Percentiles rank a stretch among this genome's conserved stretches.
Conservation (phyloP, 64 coral and sea anemone species). For the Stylophora pistillata region DNA sequence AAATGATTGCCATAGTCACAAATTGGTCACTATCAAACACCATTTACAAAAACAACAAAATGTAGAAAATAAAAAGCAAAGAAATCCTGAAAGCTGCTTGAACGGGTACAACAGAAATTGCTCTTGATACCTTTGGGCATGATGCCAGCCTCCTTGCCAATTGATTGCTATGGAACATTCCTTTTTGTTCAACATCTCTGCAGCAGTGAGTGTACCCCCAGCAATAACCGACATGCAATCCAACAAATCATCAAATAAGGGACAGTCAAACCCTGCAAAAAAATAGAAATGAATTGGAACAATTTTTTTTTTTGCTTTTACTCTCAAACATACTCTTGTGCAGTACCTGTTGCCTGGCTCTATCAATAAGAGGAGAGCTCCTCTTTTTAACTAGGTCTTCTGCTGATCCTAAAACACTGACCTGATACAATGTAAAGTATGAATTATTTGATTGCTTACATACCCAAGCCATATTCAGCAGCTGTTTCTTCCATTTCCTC, state of each 20-base stretch:
- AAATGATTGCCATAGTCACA: no score
- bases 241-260: constrained; percentile 86
- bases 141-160: constrained; percentile 97
- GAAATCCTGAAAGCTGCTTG: neutral
- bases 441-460: neutral
- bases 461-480: constrained; percentile 84
- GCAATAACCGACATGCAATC: constrained; percentile 77
- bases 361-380: no score
- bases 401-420: no score
- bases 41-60: no score
- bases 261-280: constrained; percentile 86
- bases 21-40: no score
- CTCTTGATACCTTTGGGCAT: constrained; percentile 84
- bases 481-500: constrained; percentile 70
- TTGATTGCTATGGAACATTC: constrained; percentile 85
- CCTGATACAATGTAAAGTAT: no score
- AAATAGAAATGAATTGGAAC: neutral
- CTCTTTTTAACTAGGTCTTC: no score
- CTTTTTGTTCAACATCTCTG: constrained; percentile 64
- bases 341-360: no score
- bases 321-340: no score
- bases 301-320: neutral
- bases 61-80: neutral
- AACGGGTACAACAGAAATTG: neutral
- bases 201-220: constrained; percentile 85